Base-by-base conservation (phyloP, 2,797 vertebrate genomes). In the Poecilia velifera region DNA sequence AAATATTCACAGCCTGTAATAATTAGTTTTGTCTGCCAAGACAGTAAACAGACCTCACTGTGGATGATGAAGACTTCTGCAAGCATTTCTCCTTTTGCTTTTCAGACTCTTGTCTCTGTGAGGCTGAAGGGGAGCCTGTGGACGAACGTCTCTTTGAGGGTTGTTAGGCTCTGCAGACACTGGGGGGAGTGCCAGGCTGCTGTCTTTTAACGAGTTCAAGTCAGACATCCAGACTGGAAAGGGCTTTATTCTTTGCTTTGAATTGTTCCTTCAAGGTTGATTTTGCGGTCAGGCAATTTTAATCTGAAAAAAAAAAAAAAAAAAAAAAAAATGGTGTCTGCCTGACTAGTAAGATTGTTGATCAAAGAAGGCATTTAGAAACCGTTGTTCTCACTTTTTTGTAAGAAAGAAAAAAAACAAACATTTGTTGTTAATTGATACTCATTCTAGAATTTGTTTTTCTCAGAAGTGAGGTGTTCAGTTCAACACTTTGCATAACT, bases 171-270 rank as follows among this genome's bases (percentile, higher is more conserved):
- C 14, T 68, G 76, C 84, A 81, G 79, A 87, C 94, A 90, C 94
- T 90, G 86, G 93, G 86, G 93, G 94, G 91, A 92, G 92, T 80
- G 55, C 81, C 73, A 75, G 89, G 79, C 88, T 91, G 25, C 76
- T 47, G 43, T 57, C 46, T 25, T 68, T 72, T 10, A 13, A 22
- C 4, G 31, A 31, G 31, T 31, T 31, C 31, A 13, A 46, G 12
- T 71, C 43, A 45, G 41, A 45, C 6, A 13, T 70, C 25, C 45
- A 28, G 39, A n/a, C 41, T 70, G 39, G 64, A 68, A 68, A 68
- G 34, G 1, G 51, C 51, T 31, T 31, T 14, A 28, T 57, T 28
- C 8, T 36, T 18, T 34, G 57, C 34, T 39, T 66, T 22, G 18
- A 9, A 66, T 41, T 41, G 64, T 41, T 43, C 3, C 20, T n/a